Base-by-base conservation (phyloP, 2,888 invertebrate genomes). In the Habrosyne pyritoides region DNA sequence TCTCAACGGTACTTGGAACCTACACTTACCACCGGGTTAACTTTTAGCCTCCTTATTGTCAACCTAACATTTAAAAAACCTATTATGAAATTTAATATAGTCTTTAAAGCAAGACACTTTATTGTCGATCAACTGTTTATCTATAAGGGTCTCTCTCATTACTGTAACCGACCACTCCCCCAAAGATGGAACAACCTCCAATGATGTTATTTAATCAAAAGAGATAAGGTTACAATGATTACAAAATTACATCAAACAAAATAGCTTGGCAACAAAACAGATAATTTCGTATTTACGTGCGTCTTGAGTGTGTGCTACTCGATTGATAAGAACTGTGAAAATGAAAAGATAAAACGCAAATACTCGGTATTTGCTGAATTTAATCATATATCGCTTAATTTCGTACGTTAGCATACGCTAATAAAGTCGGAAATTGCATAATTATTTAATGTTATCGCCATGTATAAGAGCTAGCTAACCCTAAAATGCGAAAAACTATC, bases 221-320 rank as follows among this genome's bases (percentile, higher is more conserved):
- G 30, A 10, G 59, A 59, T 64, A 59, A 18, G 42, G 59, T 48
- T 53, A 33, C 7, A 6, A 57, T 56, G 54, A 30, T 49, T 33
- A 53, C 42, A 42, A 53, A 21, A 57, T 61, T 54, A 42, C 18
- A n/a, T 18, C 22, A 4, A 24, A 24, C 24, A 53, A 52, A 36
- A 36, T 53, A 60, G 67, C 61, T 69, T 70, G 60, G 64, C 64
- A 69, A 69, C 69, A 59, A 7, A 24, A 47, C 47, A 24, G n/a
- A 47, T 47, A 47, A 47, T 47, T 24, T 18, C 14, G 42, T 18
- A 14, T 42, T 42, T 8, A 18, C 18, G 42, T 42, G 18, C 42
- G 42, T 24, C 4, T 24, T 24, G n/a, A 5, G 3, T 30, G n/a
- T 21, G 10, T 33, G 36, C 24, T 3, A 47, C n/a, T 47, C n/a